phyloP scores from a whole-genome alignment of 2,797 vertebrate species.

The Smutsia temminckii region DNA sequence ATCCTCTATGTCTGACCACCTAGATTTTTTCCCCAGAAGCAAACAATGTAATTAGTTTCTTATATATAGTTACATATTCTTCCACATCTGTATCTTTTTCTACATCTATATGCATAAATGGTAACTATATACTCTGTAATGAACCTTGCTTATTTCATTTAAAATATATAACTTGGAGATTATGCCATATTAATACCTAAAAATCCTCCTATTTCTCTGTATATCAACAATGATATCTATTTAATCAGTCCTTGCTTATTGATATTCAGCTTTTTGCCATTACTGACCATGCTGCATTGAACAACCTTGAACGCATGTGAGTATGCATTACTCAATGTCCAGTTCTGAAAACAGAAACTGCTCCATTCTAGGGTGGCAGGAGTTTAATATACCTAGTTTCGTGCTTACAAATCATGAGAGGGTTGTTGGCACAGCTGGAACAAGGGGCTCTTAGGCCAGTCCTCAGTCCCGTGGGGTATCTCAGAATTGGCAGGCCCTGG shows the following conservation, averaged over 20 bases:
- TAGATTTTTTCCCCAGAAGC: not conserved
- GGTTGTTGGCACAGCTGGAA: not conserved
- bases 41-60: not conserved
- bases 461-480: not conserved
- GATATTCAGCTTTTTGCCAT: not conserved
- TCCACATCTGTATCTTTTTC: not conserved
- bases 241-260: not conserved
- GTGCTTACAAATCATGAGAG: not conserved
- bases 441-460: not conserved
- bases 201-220: not conserved
- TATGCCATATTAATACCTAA: not conserved
- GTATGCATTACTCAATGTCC: not conserved
- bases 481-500: not conserved
- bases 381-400: not conserved
- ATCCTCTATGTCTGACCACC: not conserved
- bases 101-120: not conserved
- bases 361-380: not conserved
- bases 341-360: not conserved
- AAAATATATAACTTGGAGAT: not conserved
- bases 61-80: not conserved
- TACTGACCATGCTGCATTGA: not conserved
- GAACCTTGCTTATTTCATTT: not conserved
- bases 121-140: not conserved
- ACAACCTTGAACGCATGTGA: not conserved
- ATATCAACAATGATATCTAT: not conserved